Evolutionary conservation across 1,140 invertebrate genomes (phyloP), one percentile per base, ranked within the genome.

Genomic region (Nasonia giraulti): DNA sequence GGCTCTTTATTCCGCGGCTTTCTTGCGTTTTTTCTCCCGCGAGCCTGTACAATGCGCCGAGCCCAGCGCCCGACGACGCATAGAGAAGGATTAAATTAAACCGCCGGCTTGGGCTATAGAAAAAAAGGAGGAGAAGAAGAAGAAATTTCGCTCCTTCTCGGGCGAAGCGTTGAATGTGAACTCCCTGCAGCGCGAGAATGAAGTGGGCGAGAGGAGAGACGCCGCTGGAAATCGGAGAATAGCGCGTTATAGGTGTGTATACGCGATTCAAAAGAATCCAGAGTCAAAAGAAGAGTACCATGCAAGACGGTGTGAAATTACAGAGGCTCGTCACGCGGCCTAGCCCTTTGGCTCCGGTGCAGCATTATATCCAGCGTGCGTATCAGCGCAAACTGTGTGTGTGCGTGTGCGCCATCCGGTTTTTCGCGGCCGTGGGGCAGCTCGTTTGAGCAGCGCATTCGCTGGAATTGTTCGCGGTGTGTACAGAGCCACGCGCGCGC

Each of bases 241-340:
- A 40, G 66, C n/a, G n/a, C 33, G 31, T 66, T 68, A 44, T 44
- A 44, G 6, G 10, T 44, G 10, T 44, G 8, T 44, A 44, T 44
- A 8, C 40, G 40, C 40, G 62, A 17, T 80, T 69, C 40, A n/a
- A 23, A 68, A 33, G n/a, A 68, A 44, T 68, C 33, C 8, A 80
- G 23, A n/a, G 33, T 44, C 33, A 80, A 80, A 71, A 50, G 23
- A 8, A 31, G 12, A 17, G 44, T 2, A 23, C 44, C 1, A 71
- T 10, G 31, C 68, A 33, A 62, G 47, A 66, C 4, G n/a, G 71
- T 82, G 76, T 82, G 71, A 40, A 81, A 81, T 81, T 81, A 50
- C 80, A 81, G 40, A 73, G 62, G 40, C 66, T 40, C 79, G 79
- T 80, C 37, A 68, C 62, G 77, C 55, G 6, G 55, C 20, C 78